phyloP scores from a whole-genome alignment of 2,888 invertebrate species.

The Marasmarcha lunaedactyla region DNA sequence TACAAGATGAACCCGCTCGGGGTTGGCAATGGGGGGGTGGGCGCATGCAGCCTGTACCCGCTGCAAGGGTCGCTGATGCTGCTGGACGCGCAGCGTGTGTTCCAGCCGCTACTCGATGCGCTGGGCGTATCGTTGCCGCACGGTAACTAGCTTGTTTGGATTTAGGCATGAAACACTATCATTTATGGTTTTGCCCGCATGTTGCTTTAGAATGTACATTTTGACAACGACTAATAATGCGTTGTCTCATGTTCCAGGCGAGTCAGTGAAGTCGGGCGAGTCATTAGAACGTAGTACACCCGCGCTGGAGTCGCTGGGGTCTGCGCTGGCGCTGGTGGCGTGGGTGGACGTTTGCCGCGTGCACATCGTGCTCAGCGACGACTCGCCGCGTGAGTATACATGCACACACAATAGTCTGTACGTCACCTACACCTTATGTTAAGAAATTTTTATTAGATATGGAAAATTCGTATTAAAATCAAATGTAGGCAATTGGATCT shows the following conservation, averaged over 20 bases:
- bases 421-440: no score
- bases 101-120: conserved; percentile 90
- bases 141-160: conserved; percentile 54
- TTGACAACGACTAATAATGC: no score
- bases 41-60: conserved; percentile 78
- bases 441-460: no score
- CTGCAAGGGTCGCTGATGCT: conserved; percentile 87
- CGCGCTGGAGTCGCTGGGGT: conserved; percentile 88
- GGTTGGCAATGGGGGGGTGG: conserved; percentile 44
- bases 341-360: conserved; percentile 90
- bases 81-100: conserved; percentile 93
- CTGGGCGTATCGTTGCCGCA: conserved; percentile 85
- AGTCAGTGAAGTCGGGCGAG: conserved; percentile 14
- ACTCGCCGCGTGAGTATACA: no score
- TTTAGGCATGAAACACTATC: background rate
- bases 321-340: conserved; percentile 85
- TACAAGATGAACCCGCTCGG: conserved; percentile 55
- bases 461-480: no score
- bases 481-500: no score
- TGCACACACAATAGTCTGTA: no score
- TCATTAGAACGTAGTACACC: conserved; percentile 46
- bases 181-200: background rate
- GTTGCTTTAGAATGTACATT: background rate
- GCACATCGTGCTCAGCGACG: conserved; percentile 94
- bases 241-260: conserved; percentile 10